Conservation (phyloP, 2,113 vertebrate genomes). For the Oreochromis aureus region DNA sequence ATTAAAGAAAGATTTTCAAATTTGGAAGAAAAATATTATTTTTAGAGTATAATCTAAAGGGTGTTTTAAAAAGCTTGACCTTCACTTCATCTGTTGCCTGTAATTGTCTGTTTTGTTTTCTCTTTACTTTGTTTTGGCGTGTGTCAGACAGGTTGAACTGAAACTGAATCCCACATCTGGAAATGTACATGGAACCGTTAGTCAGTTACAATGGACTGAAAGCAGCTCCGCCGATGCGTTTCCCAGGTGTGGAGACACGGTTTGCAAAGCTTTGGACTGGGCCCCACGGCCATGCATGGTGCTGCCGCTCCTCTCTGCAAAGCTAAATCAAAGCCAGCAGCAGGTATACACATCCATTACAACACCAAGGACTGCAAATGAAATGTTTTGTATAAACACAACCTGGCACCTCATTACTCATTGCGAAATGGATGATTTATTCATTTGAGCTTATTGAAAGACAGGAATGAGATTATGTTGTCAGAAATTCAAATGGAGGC, state of each 20-base stretch:
- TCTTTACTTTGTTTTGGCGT: constrained; percentile 10
- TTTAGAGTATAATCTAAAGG: neutral
- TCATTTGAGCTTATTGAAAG: neutral
- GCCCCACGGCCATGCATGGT: neutral
- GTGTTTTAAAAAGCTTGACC: neutral
- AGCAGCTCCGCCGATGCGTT: constrained; percentile 33
- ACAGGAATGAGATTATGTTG: neutral
- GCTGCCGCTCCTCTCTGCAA: neutral
- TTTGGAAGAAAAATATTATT: neutral
- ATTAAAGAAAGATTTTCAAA: neutral
- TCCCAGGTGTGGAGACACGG: constrained; percentile 42
- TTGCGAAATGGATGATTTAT: neutral
- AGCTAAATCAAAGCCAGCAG: constrained; percentile 24
- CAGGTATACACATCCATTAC: neutral
- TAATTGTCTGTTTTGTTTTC: constrained; percentile 13
- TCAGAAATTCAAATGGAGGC: neutral
- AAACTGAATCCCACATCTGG: constrained; percentile 61
- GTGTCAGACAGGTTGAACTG: constrained; percentile 38
- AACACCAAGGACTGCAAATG: neutral
- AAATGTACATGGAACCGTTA: constrained; percentile 50
- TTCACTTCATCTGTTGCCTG: neutral
- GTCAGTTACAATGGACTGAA: neutral
- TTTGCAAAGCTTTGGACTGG: neutral
- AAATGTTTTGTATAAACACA: neutral
- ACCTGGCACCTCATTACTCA: constrained; percentile 1